Evolutionary conservation across 2,113 vertebrate species (phyloP).

Genomic region (Chloropsis cyanopogon): DNA sequence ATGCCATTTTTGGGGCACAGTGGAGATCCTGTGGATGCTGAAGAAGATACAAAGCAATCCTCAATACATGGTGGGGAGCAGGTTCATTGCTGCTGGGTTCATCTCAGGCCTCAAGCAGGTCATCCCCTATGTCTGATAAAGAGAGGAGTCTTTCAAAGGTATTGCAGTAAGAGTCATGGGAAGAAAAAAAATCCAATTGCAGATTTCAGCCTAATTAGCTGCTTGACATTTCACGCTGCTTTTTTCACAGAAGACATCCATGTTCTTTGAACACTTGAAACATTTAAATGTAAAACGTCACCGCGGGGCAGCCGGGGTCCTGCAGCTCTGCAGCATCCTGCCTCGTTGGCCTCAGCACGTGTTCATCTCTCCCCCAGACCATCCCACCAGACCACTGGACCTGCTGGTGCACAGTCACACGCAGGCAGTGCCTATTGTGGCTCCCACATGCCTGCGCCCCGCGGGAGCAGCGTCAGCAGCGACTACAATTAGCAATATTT

Average conservation of each 20-base stretch:
- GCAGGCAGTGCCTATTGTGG: not conserved
- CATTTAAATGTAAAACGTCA: not conserved
- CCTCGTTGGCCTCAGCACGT: not conserved
- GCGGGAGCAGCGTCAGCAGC: fast-evolving
- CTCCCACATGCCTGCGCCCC: not conserved
- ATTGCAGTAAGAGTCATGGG: not conserved
- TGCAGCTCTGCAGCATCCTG: not conserved
- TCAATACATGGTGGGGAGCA: not conserved
- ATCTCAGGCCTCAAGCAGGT: not conserved
- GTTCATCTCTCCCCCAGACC: not conserved
- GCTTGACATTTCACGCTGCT: not conserved
- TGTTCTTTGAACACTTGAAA: not conserved
- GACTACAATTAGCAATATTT: not conserved
- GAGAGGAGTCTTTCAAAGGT: not conserved
- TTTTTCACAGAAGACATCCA: not conserved
- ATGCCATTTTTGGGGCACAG: not conserved
- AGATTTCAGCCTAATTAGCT: not conserved
- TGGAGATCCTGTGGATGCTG: not conserved
- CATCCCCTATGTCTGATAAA: not conserved
- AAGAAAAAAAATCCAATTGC: not conserved
- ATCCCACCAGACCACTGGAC: not conserved
- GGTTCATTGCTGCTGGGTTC: not conserved
- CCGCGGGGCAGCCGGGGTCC: fast-evolving
- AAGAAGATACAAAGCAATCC: not conserved
- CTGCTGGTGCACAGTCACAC: not conserved